Percentiles rank a stretch among this genome's conserved stretches.
Conservation (phyloP, 1,140 invertebrate species). For the Aricia agestis region DNA sequence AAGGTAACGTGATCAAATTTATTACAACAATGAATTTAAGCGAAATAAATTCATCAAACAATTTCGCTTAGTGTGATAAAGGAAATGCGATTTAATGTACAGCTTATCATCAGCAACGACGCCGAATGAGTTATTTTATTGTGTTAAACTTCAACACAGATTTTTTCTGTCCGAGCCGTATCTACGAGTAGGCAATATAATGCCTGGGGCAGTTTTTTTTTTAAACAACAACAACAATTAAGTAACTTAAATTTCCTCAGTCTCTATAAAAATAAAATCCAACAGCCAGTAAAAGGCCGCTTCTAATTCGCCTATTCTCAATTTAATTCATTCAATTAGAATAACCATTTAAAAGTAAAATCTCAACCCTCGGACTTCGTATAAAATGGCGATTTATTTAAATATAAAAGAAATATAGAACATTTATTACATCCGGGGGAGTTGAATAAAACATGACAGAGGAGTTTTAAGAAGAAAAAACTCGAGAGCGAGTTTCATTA, state of each 20-base stretch:
- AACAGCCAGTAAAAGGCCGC: neutral
- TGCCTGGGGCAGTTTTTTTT: too few species aligned
- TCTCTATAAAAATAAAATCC: neutral
- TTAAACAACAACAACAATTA: too few species aligned
- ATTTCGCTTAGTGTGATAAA: neutral
- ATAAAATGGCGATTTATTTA: constrained; percentile 5
- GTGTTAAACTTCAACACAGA: too few species aligned
- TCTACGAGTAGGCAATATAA: too few species aligned
- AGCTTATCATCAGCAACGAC: neutral
- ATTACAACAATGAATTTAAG: neutral
- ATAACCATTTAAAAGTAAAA: neutral
- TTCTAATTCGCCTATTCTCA: neutral
- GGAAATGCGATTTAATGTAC: neutral
- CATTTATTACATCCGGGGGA: constrained; percentile 28
- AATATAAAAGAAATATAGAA: constrained; percentile 17
- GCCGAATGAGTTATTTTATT: too few species aligned
- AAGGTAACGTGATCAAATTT: neutral
- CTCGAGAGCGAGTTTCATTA: constrained; percentile 25
- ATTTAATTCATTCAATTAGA: neutral
- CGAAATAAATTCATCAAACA: neutral
- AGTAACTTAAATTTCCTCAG: too few species aligned
- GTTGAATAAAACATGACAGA: constrained; percentile 32
- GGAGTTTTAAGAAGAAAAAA: constrained; percentile 25
- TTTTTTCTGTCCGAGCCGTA: too few species aligned
- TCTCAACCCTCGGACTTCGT: constrained; percentile 2